phyloP scores from a whole-genome alignment of 1,140 invertebrate genomes.

The Zaprionus taronus region DNA sequence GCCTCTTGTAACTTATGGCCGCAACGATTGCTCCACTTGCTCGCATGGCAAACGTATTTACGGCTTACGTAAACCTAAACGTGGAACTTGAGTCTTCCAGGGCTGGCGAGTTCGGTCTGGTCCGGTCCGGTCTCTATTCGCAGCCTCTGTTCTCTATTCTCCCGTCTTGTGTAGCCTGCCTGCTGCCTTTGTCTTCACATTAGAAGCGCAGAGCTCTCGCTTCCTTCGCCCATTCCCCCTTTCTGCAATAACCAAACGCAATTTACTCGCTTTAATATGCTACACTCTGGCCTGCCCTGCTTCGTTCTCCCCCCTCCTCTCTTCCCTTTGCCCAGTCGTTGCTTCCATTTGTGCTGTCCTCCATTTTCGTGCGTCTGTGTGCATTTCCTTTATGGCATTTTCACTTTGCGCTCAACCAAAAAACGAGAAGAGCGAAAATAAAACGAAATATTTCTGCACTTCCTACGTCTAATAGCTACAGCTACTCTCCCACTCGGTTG shows the following conservation, averaged over 20 bases:
- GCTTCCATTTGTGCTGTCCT: conserved; percentile 14
- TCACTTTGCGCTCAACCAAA: conserved; percentile 38
- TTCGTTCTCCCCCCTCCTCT: neutral
- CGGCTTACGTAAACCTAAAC: conserved; percentile 1
- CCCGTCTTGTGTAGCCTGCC: neutral
- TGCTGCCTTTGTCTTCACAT: conserved; percentile 51
- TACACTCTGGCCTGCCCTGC: conserved; percentile 36
- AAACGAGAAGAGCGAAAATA: conserved; percentile 20
- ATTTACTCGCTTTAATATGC: conserved; percentile 57
- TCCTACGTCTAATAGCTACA: conserved; percentile 6
- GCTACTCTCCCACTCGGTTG: neutral
- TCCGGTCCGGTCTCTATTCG: neutral
- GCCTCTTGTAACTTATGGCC: conserved; percentile 3
- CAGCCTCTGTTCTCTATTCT: neutral
- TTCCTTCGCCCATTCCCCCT: neutral
- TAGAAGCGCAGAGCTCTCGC: conserved; percentile 37
- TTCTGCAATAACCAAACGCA: conserved; percentile 27
- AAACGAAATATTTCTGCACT: conserved; percentile 16
- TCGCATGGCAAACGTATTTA: conserved; percentile 1
- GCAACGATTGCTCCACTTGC: conserved; percentile 17
- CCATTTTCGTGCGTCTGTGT: conserved; percentile 18
- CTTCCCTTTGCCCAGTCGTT: neutral
- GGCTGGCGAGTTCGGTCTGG: conserved; percentile 9
- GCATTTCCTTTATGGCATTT: conserved; percentile 73
- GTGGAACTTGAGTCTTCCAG: conserved; percentile 2